Conservation (phyloP, 2,888 invertebrate genomes). For the Pterostichus madidus region DNA sequence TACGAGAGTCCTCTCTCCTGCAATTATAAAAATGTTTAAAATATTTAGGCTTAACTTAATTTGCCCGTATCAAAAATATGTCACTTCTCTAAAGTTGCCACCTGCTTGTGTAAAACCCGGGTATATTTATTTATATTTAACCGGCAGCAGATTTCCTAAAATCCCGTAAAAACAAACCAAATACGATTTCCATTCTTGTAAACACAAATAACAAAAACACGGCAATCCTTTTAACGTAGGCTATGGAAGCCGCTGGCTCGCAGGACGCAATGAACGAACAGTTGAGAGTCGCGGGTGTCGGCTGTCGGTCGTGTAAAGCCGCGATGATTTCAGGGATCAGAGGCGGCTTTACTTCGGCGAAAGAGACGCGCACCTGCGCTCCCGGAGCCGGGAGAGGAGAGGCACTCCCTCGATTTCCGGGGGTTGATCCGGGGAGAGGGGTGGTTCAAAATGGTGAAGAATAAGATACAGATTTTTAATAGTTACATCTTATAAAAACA, state of each 20-base stretch:
- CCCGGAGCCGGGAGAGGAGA: not conserved
- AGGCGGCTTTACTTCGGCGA: constrained; percentile 44
- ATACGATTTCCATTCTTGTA: constrained; percentile 51
- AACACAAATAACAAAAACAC: constrained; percentile 53
- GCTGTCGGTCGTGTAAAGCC: constrained; percentile 36
- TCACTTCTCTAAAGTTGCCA: not conserved
- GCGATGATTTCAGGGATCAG: constrained; percentile 63
- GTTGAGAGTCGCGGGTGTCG: constrained; percentile 32
- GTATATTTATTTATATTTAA: constrained; percentile 41
- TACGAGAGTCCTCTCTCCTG: not conserved
- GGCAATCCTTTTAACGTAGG: constrained; percentile 39
- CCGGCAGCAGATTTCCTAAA: constrained; percentile 23
- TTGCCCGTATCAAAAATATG: constrained; percentile 5
- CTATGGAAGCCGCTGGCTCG: not conserved
- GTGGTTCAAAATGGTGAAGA: no score
- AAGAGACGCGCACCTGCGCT: constrained; percentile 30
- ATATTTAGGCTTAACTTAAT: constrained; percentile 23
- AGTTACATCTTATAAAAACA: no score
- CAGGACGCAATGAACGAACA: not conserved
- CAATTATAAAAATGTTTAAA: constrained; percentile 44
- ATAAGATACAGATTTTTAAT: no score
- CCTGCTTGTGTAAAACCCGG: not conserved
- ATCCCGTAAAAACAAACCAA: constrained; percentile 40
- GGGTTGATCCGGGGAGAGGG: no score
- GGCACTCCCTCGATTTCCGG: not conserved